Base-by-base conservation (phyloP, 2,113 vertebrate species). In the Macroglossus sobrinus region DNA sequence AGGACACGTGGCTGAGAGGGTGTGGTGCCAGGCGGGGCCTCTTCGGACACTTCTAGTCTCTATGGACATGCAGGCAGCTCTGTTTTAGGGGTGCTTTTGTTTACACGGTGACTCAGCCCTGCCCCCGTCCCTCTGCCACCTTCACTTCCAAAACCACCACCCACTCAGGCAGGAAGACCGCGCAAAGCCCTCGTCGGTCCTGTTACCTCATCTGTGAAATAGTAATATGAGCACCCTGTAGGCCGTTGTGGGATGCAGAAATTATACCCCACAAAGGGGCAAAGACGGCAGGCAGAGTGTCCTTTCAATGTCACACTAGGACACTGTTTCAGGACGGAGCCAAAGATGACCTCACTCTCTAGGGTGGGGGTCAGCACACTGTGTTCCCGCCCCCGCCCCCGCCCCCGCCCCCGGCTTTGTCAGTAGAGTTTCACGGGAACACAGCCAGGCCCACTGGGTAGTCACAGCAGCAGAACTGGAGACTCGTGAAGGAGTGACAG, bases 1-100 rank as follows among this genome's bases (percentile, higher is more conserved):
- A 40, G 26, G 28, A 66, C 15, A 18, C 19, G 14, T 0, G 14
- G 24, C n/a, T 30, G 76, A 28, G 43, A 63, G 21, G 30, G 12
- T 24, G 30, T 8, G 24, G 55, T 0, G 3, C 5, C 12, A 10
- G 15, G 40, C 22, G 18, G 1, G 8, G 11, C 30, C 35, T 11
- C 47, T 21, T 75, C 19, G 59, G 66, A 50, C 4, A n/a, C 19
- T 26, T 7, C 18, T 15, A 30, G 16, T 16, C 28, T 89, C 68
- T n/a, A 7, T 1, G 53, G 80, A 3, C 64, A 38, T 40, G 13
- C 40, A 28, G 53, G 15, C 21, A 76, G 8, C 47, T 63, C 30
- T 26, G 33, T 45, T 40, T 38, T 30, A 11, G 13, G 50, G 30
- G 6, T 26, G 22, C 5, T 68, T 63, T 87, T 87, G 33, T 75